Evolutionary conservation across 2,888 invertebrate genomes (phyloP).

Genomic region (Trichogramma evanescens): DNA sequence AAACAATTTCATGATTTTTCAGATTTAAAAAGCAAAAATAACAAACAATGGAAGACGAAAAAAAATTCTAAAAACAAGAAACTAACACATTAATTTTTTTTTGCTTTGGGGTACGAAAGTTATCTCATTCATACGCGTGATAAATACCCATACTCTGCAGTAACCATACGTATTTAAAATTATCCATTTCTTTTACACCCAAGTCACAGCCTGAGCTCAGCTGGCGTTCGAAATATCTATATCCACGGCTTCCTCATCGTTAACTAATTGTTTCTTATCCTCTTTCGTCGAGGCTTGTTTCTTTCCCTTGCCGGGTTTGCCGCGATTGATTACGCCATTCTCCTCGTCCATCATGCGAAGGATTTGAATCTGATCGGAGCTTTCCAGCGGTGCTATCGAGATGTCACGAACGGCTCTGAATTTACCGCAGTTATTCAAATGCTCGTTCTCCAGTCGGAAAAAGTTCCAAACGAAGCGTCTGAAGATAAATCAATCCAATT

Average conservation of each 20-base stretch:
- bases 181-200: background rate
- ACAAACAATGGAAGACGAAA: too few species aligned
- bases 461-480: constrained; percentile 98
- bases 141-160: background rate
- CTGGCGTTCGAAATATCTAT: constrained; percentile 43
- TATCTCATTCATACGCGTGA: too few species aligned
- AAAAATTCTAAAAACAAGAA: too few species aligned
- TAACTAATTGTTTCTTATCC: constrained; percentile 48
- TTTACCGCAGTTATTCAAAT: constrained; percentile 97
- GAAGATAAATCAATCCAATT: constrained; percentile 14
- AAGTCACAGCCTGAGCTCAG: constrained; percentile 26
- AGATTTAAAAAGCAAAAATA: too few species aligned
- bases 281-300: constrained; percentile 44
- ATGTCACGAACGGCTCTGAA: constrained; percentile 98
- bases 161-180: background rate
- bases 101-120: too few species aligned
- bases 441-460: constrained; percentile 98
- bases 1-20: too few species aligned
- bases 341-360: constrained; percentile 93
- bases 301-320: constrained; percentile 48
- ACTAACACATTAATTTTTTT: too few species aligned
- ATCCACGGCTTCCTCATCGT: constrained; percentile 43
- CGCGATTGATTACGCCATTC: constrained; percentile 76
- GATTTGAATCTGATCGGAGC: constrained; percentile 84
- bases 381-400: constrained; percentile 87